These are phyloP conservation scores for Myrmecobius fasciatus DNA, from an alignment of 2,113 vertebrate species.

Conservation along the genomic window DNA sequence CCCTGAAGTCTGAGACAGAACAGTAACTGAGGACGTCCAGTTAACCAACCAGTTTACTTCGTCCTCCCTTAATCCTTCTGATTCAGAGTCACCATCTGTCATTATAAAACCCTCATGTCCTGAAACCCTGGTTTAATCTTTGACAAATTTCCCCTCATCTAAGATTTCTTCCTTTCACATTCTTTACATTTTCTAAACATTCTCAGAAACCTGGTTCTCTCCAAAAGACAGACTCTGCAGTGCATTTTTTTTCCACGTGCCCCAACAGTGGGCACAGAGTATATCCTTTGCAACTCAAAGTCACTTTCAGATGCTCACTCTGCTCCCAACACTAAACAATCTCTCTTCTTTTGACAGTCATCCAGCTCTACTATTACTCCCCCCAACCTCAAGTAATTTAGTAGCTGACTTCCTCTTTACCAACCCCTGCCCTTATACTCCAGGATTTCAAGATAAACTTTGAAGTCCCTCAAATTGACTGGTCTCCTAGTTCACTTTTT, in stretches of 20 bases:
- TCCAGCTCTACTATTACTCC: neutral
- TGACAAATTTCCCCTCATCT: neutral
- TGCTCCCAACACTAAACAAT: neutral
- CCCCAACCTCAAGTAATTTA: neutral
- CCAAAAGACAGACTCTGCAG: neutral
- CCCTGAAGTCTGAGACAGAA: neutral
- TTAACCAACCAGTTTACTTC: neutral
- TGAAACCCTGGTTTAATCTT: neutral
- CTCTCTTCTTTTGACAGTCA: neutral
- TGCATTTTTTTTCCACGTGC: neutral
- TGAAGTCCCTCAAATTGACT: neutral
- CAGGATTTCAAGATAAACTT: neutral
- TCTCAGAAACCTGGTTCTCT: neutral
- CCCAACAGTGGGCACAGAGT: neutral
- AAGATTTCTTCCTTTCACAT: neutral
- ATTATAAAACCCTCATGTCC: neutral
- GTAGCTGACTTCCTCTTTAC: neutral
- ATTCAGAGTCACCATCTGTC: neutral
- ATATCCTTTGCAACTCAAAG: neutral
- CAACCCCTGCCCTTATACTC: neutral
- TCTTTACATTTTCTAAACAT: neutral
- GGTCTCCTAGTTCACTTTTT: neutral
- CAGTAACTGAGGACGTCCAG: neutral
- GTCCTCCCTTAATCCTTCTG: neutral
- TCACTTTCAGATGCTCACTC: neutral